phyloP scores from a whole-genome alignment of 2,888 invertebrate species.

The Pelosia muscerda region DNA sequence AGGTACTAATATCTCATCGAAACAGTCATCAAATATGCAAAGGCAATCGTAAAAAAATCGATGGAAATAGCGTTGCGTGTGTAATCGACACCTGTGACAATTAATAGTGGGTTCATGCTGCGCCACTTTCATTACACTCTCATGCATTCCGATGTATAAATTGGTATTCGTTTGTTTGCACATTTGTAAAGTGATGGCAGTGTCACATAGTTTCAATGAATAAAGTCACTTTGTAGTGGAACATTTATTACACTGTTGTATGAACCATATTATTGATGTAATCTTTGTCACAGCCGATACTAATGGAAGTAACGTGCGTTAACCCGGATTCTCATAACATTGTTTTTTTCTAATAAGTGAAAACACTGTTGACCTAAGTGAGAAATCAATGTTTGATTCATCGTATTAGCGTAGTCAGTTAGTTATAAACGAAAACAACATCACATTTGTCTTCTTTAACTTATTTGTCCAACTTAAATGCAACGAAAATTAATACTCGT shows the following conservation, averaged over 20 bases:
- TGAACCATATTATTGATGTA: too few species aligned
- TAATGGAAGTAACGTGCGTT: too few species aligned
- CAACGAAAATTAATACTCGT: not conserved
- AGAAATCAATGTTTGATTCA: too few species aligned
- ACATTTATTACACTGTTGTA: slow-evolving; percentile 36
- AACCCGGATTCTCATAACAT: too few species aligned
- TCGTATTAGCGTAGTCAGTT: too few species aligned
- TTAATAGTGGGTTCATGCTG: slow-evolving; percentile 64
- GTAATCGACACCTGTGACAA: slow-evolving; percentile 79
- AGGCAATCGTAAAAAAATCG: slow-evolving; percentile 55
- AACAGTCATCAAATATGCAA: slow-evolving; percentile 52
- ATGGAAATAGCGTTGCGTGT: slow-evolving; percentile 60
- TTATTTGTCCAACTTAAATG: too few species aligned
- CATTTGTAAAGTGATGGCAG: slow-evolving; percentile 43
- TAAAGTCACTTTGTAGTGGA: slow-evolving; percentile 25
- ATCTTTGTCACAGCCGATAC: too few species aligned
- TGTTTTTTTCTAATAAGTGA: too few species aligned
- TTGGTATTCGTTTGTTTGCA: slow-evolving; percentile 50
- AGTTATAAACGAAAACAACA: too few species aligned
- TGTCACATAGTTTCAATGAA: slow-evolving; percentile 27
- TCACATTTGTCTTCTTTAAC: too few species aligned
- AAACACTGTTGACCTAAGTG: too few species aligned
- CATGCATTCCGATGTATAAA: slow-evolving; percentile 39
- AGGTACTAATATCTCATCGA: slow-evolving; percentile 18
- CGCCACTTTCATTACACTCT: slow-evolving; percentile 67